phyloP scores from a whole-genome alignment of 2,888 invertebrate species.

The Diadegma fenestrale region DNA sequence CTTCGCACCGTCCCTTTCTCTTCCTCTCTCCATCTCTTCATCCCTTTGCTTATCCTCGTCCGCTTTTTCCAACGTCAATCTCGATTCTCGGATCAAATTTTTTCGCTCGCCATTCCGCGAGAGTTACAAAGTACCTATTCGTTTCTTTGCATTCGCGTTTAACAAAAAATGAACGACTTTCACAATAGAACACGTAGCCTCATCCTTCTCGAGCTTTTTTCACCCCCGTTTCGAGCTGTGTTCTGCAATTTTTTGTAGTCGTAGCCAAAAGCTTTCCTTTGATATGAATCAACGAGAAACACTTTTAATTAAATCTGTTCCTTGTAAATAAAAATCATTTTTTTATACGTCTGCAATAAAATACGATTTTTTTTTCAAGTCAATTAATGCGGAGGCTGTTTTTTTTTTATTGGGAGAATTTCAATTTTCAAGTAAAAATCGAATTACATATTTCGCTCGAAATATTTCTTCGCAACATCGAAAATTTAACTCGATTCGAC shows the following conservation, averaged over 20 bases:
- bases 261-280: constrained; percentile 12
- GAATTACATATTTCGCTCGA: not conserved
- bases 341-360: not conserved
- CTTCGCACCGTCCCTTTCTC: not conserved
- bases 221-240: constrained; percentile 25
- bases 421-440: not conserved
- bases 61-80: constrained; percentile 54
- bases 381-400: not conserved
- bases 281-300: constrained; percentile 23
- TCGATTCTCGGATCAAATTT: constrained; percentile 56
- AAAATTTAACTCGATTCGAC: too few relatives aligned
- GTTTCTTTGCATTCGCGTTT: constrained; percentile 44
- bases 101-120: constrained; percentile 39
- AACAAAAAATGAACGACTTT: not conserved
- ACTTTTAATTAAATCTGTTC: constrained; percentile 21
- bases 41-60: constrained; percentile 25
- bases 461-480: not conserved
- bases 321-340: not conserved
- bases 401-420: not conserved
- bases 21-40: constrained; percentile 20
- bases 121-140: constrained; percentile 52
- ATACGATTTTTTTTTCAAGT: not conserved
- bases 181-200: constrained; percentile 20
- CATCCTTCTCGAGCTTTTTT: constrained; percentile 20
- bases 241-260: not conserved